A percentile compares a stretch with the other conserved stretches of the same genome.
phyloP scores from a whole-genome alignment of 2,797 vertebrate genomes.

The Artibeus jamaicensis region DNA sequence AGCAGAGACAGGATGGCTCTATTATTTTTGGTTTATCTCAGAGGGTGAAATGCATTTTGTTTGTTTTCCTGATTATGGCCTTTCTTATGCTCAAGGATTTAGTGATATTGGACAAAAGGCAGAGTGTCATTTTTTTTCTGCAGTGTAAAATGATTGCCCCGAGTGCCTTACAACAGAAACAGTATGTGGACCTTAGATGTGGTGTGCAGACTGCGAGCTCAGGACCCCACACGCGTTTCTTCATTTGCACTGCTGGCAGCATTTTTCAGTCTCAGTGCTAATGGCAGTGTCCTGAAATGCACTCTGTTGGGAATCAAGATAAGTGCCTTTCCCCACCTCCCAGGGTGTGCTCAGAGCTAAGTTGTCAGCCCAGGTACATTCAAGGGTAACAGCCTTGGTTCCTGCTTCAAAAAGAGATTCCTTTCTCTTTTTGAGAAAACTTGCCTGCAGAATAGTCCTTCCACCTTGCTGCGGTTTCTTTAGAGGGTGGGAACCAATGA shows the following conservation, averaged over 20 bases:
- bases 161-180: not conserved
- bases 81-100: not conserved
- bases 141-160: not conserved
- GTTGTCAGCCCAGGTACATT: not conserved
- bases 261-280: not conserved
- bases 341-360: not conserved
- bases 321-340: not conserved
- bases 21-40: not conserved
- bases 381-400: too few species aligned
- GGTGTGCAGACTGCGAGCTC: not conserved
- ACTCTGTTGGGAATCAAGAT: not conserved
- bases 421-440: not conserved
- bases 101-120: not conserved
- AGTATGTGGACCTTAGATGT: not conserved
- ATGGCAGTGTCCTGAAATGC: not conserved
- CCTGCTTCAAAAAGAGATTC: not conserved
- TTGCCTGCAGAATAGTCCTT: not conserved
- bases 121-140: not conserved
- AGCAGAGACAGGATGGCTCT: not conserved
- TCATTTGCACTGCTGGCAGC: not conserved
- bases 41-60: not conserved
- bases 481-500: not conserved
- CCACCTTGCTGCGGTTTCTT: not conserved
- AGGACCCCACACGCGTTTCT: not conserved
- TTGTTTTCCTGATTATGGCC: not conserved